Evolutionary conservation across 2,113 vertebrate species (phyloP).

Genomic region (Ia io): DNA sequence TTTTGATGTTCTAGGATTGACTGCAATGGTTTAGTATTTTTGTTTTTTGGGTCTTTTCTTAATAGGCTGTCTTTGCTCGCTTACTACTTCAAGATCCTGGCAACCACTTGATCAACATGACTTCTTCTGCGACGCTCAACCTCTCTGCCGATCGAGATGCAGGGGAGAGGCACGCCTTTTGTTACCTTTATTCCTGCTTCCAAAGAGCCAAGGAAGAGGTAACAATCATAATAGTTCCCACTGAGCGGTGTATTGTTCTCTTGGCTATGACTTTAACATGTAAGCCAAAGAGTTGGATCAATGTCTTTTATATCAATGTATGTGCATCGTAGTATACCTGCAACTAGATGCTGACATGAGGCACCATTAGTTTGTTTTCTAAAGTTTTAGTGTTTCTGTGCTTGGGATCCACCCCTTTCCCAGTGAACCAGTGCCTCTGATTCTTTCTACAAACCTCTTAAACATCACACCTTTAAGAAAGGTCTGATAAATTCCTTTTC

Average conservation of each 20-base stretch:
- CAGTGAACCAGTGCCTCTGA: not conserved
- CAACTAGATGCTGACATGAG: not conserved
- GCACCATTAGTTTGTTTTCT: not conserved
- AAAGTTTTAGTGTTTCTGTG: constrained; percentile 20
- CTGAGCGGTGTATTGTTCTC: not conserved
- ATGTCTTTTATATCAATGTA: not conserved
- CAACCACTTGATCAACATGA: constrained; percentile 96
- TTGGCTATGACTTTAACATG: not conserved
- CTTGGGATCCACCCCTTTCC: not conserved
- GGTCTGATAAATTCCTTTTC: not conserved
- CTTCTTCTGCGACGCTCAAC: constrained; percentile 87
- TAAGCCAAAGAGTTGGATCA: not conserved
- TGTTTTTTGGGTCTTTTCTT: not conserved
- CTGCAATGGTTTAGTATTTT: not conserved
- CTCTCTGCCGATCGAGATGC: constrained; percentile 96
- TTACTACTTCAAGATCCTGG: constrained; percentile 93
- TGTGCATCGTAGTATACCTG: not conserved
- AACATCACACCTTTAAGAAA: not conserved
- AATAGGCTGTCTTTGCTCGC: constrained; percentile 93
- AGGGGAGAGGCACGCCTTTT: constrained; percentile 91
- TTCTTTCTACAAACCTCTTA: not conserved
- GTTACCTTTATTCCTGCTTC: constrained; percentile 95
- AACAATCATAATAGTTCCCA: not conserved
- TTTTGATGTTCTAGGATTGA: not conserved
- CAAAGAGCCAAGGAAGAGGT: constrained; percentile 96